Conservation (phyloP, 1,140 invertebrate species). For the Rhynchophorus ferrugineus region DNA sequence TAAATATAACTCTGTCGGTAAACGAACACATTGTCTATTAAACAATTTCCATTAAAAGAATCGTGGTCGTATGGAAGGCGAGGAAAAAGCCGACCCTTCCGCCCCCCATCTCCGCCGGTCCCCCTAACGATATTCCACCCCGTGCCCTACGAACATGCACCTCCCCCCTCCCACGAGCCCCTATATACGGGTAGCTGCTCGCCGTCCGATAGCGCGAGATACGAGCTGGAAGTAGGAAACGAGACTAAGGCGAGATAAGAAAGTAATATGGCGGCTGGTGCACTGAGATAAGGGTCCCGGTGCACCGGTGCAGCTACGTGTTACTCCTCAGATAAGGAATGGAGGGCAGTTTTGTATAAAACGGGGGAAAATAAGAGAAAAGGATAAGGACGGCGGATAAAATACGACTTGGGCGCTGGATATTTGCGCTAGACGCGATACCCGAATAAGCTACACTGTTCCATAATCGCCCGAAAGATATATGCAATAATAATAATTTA, state of each 20-base stretch:
- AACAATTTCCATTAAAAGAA: no score
- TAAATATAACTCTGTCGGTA: no score
- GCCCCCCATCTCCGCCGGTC: not conserved
- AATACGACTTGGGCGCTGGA: no score
- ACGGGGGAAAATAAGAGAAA: not conserved
- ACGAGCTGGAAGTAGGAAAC: conserved; percentile 38
- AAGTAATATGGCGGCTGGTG: conserved; percentile 38
- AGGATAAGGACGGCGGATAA: not conserved
- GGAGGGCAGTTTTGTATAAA: conserved; percentile 5
- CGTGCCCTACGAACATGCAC: not conserved
- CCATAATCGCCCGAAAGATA: no score
- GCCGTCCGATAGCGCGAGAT: conserved; percentile 32
- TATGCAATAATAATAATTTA: no score
- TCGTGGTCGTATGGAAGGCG: no score
- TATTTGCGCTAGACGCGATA: no score
- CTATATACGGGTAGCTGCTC: conserved; percentile 30
- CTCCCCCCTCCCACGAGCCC: not conserved
- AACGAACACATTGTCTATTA: no score
- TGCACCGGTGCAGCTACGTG: conserved; percentile 25
- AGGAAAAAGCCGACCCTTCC: not conserved
- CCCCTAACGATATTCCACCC: conserved; percentile 3
- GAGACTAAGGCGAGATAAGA: conserved; percentile 37
- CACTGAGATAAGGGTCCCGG: conserved; percentile 31
- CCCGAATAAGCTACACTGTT: no score
- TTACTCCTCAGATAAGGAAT: conserved; percentile 7